Evolutionary conservation across 64 coral and sea anemone genomes (phyloP).

Genomic region (Montipora sp.): DNA sequence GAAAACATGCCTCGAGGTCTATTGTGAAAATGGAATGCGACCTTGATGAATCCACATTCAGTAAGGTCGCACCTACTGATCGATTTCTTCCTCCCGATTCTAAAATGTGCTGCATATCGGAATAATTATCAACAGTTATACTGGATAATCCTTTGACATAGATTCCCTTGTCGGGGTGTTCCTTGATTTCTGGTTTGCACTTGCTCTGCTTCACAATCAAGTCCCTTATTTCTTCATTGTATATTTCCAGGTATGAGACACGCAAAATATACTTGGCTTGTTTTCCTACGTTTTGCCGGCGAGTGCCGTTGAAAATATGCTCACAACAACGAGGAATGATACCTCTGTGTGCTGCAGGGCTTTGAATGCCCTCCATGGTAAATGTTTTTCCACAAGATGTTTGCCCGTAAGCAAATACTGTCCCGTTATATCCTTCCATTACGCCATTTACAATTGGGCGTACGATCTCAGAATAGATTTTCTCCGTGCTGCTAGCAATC

Average conservation of each 20-base stretch:
- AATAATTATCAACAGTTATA: constrained; percentile 86
- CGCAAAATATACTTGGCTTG: constrained; percentile 78
- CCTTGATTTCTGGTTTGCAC: constrained; percentile 87
- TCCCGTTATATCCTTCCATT: constrained; percentile 88
- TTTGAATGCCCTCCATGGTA: constrained; percentile 81
- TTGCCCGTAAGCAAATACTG: constrained; percentile 91
- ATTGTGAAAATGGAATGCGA: constrained; percentile 93
- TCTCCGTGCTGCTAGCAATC: constrained; percentile 73
- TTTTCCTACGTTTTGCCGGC: constrained; percentile 13
- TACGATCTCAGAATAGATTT: constrained; percentile 84
- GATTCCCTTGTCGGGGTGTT: constrained; percentile 89
- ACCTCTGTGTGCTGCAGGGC: constrained; percentile 59
- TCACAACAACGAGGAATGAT: constrained; percentile 87
- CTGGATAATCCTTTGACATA: constrained; percentile 91
- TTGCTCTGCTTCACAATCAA: constrained; percentile 76
- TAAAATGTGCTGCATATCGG: constrained; percentile 83
- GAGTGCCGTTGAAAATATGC: constrained; percentile 75
- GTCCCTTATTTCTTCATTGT: constrained; percentile 92
- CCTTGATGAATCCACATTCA: constrained; percentile 86
- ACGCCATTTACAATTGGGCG: constrained; percentile 88
- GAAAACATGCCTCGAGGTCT: constrained; percentile 77
- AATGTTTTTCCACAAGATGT: constrained; percentile 93
- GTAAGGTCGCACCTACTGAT: constrained; percentile 83
- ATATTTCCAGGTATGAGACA: constrained; percentile 93
- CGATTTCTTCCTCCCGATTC: constrained; percentile 82